Evolutionary conservation across 2,113 vertebrate genomes (phyloP), one percentile per base, ranked within the genome.

Genomic region (Verasper variegatus): DNA sequence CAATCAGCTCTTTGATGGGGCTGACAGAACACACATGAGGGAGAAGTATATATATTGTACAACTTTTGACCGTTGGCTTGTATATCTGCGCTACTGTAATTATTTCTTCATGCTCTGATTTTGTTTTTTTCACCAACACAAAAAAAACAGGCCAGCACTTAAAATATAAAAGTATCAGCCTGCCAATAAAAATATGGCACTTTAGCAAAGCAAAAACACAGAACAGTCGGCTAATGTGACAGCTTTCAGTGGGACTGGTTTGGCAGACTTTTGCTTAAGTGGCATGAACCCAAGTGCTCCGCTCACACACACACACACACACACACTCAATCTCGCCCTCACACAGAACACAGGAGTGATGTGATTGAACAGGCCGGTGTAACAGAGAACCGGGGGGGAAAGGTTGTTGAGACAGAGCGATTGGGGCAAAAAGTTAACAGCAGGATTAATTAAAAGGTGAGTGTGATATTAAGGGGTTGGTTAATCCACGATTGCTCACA

Each of bases 211-310:
- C 78, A 61, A 61, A 71, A 81, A 78, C 74, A 69, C 71, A 75
- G 69, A 86, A 82, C 86, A 89, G 89, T 86, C 71, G 65, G 85
- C 70, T 90, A 89, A 92, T 93, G 88, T 86, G 87, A 92, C 91
- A 90, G 90, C 79, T 89, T 91, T 91, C 89, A 86, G 88, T 82
- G 88, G 87, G 91, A 89, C 78, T 76, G 86, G 84, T 83, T 93
- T 91, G 84, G 83, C 89, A 91, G 76, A 90, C 84, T 87, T 87
- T 83, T 74, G 88, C 74, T 81, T 74, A 89, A 88, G 84, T 91
- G 92, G 89, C 88, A 78, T 59, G 4, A 72, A 73, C 86, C 88
- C 93, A 94, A 92, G 68, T 71, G 74, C 69, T 76, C 71, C 23
- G 79, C 2, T 6, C 31, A 27, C 27, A 27, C 3, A 27, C 27